A percentile compares a stretch with the other conserved stretches of the same genome.
phyloP scores from a whole-genome alignment of 1,140 invertebrate genomes.

The Leptonema lineaticorne region DNA sequence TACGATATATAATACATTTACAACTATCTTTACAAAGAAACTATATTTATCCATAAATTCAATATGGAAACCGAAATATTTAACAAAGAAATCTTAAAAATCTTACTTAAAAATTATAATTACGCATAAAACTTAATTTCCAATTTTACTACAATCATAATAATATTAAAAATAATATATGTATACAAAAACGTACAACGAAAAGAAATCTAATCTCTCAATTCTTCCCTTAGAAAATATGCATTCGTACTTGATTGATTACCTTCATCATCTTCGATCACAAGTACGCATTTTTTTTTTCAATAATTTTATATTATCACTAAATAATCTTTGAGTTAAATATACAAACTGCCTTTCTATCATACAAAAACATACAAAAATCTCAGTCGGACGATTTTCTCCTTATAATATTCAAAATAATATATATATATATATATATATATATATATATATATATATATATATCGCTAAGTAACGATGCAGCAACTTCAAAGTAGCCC shows the following conservation, averaged over 20 bases:
- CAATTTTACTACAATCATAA: neutral
- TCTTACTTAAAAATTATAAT: neutral
- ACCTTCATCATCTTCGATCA: neutral
- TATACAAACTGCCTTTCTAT: constrained; percentile 12
- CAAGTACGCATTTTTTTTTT: neutral
- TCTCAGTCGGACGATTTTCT: constrained; percentile 10
- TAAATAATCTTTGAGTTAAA: constrained; percentile 8
- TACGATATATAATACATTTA: constrained; percentile 39
- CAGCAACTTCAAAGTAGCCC: constrained; percentile 19
- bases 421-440: too few relatives aligned
- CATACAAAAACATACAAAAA: constrained; percentile 17
- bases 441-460: too few relatives aligned
- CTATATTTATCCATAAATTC: constrained; percentile 27
- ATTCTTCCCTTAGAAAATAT: neutral
- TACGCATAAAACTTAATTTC: neutral
- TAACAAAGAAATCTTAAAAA: constrained; percentile 7
- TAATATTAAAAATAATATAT: constrained; percentile 7
- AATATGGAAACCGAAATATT: constrained; percentile 15
- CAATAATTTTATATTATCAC: constrained; percentile 2
- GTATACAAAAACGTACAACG: constrained; percentile 3
- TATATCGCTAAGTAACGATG: constrained; percentile 17
- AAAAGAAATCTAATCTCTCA: constrained; percentile 1
- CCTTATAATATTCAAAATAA: constrained; percentile 3
- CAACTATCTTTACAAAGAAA: constrained; percentile 40
- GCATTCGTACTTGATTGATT: neutral